Conservation (phyloP, 2,113 vertebrate genomes). For the Petrocephalus zakoni region DNA sequence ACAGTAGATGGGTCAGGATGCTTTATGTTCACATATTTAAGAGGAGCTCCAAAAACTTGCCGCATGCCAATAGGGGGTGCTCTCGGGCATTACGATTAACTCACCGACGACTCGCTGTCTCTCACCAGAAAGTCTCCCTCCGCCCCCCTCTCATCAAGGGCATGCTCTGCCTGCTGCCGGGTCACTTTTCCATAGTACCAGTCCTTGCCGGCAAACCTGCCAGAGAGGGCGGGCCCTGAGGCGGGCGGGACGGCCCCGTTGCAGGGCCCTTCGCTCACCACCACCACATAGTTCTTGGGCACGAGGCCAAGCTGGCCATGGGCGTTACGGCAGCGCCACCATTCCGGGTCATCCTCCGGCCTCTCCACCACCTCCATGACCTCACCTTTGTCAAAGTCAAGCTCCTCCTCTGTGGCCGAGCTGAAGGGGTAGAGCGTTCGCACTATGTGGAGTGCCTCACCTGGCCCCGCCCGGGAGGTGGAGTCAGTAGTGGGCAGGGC, state of each 20-base stretch:
- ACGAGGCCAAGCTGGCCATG: conserved; percentile 87
- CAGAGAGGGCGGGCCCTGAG: conserved; percentile 67
- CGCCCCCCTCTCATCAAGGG: conserved; percentile 82
- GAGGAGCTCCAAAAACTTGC: not conserved
- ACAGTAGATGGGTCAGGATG: not conserved
- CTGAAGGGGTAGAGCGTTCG: conserved; percentile 97
- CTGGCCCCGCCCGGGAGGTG: conserved; percentile 20
- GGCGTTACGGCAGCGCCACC: conserved; percentile 95
- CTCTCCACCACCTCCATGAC: conserved; percentile 98
- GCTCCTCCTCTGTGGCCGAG: conserved; percentile 93
- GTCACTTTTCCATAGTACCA: conserved; percentile 96
- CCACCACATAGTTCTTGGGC: conserved; percentile 95
- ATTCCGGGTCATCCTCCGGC: conserved; percentile 94
- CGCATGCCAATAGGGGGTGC: not conserved
- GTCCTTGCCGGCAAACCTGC: conserved; percentile 86
- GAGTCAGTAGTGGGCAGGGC: conserved; percentile 20
- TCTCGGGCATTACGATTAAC: conserved; percentile 42
- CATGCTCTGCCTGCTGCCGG: conserved; percentile 84
- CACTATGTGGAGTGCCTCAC: conserved; percentile 77
- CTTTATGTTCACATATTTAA: not conserved
- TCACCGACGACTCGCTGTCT: conserved; percentile 98
- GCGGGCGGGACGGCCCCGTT: conserved; percentile 44
- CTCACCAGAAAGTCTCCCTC: conserved; percentile 96
- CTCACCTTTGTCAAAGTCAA: conserved; percentile 97
- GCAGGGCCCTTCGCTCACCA: conserved; percentile 72